phyloP scores from a whole-genome alignment of 2,797 vertebrate genomes.

The Gymnodraco acuticeps region DNA sequence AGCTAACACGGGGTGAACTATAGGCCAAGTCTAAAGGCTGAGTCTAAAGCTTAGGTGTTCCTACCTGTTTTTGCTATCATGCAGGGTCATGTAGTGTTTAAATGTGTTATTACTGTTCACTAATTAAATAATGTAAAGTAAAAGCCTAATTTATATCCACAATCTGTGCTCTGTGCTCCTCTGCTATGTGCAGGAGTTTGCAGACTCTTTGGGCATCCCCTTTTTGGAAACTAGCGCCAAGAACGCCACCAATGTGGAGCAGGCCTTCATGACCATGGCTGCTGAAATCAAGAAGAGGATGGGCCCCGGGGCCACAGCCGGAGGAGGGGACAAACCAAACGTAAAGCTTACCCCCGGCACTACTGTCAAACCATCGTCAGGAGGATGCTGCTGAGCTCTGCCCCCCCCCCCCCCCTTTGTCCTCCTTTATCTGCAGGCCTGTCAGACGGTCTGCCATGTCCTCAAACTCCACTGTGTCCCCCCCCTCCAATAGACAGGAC shows the following conservation, averaged over 20 bases:
- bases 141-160: background rate
- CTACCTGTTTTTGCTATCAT: too few relatives aligned
- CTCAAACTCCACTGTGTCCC: too few relatives aligned
- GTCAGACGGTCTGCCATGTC: too few relatives aligned
- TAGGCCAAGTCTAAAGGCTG: too few relatives aligned
- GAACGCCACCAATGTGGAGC: constrained; percentile 91
- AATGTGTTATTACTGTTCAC: too few relatives aligned
- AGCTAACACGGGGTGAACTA: too few relatives aligned
- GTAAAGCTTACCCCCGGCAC: constrained; percentile 89
- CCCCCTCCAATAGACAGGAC: too few relatives aligned
- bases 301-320: constrained; percentile 89
- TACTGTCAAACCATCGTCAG: constrained; percentile 87
- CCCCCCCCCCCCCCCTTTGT: background rate
- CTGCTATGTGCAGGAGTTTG: constrained; percentile 84
- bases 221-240: constrained; percentile 92
- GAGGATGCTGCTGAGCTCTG: constrained; percentile 87
- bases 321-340: constrained; percentile 87
- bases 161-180: background rate
- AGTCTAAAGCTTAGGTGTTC: too few relatives aligned
- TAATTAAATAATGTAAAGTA: background rate
- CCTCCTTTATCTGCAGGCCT: background rate
- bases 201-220: constrained; percentile 89
- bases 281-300: constrained; percentile 92
- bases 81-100: too few relatives aligned
- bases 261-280: constrained; percentile 93